phyloP scores from a whole-genome alignment of 1,140 invertebrate species.

The Drosophila paulistorum region DNA sequence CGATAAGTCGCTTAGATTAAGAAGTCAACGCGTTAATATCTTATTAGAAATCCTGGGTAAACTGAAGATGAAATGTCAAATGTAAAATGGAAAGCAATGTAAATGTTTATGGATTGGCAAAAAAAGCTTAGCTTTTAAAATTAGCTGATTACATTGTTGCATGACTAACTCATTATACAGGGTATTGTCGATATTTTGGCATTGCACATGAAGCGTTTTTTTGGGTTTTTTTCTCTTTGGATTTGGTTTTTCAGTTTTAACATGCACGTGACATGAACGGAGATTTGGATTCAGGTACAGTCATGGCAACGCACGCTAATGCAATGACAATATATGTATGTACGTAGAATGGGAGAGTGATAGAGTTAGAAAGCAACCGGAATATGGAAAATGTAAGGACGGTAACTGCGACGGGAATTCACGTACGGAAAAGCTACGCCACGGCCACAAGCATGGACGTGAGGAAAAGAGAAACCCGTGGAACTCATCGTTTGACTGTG shows the following conservation, averaged over 20 bases:
- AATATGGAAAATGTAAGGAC: neutral
- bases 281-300: constrained; percentile 9
- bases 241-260: constrained; percentile 6
- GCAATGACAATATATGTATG: neutral
- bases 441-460: neutral
- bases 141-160: too few relatives aligned
- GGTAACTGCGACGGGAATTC: constrained; percentile 1
- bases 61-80: too few relatives aligned
- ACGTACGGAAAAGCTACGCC: constrained; percentile 2
- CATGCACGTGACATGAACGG: constrained; percentile 11
- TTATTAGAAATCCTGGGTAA: too few relatives aligned
- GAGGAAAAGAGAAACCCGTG: neutral
- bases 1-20: too few relatives aligned
- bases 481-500: constrained; percentile 6
- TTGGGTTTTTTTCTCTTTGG: neutral
- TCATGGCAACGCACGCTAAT: constrained; percentile 3
- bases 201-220: neutral
- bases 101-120: too few relatives aligned
- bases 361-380: neutral
- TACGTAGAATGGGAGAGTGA: neutral
- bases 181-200: neutral
- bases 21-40: too few relatives aligned
- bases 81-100: too few relatives aligned
- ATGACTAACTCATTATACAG: neutral
- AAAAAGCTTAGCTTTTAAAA: too few relatives aligned